A percentile compares a stretch with the other conserved stretches of the same genome.
These are phyloP conservation scores for Aplodontia rufa DNA, from an alignment of 2,113 vertebrate genomes.

Conservation along the genomic window DNA sequence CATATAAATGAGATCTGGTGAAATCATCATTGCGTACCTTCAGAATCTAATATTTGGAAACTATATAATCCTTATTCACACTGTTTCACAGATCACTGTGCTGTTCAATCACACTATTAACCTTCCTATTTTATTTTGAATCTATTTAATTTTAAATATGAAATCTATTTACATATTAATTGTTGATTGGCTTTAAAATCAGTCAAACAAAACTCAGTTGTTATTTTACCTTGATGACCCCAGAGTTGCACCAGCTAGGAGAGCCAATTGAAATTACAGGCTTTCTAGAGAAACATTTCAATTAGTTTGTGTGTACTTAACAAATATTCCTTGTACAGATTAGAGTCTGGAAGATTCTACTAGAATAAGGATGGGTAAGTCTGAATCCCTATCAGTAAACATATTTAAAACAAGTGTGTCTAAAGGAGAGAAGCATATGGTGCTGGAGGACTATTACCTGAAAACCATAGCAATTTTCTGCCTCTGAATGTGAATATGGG, in stretches of 20 bases:
- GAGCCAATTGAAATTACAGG: neutral
- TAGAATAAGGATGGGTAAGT: neutral
- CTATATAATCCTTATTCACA: neutral
- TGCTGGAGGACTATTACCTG: neutral
- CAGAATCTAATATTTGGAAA: constrained; percentile 14
- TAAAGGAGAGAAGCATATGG: neutral
- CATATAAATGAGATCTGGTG: constrained; percentile 34
- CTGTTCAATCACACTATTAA: neutral
- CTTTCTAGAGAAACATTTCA: constrained; percentile 29
- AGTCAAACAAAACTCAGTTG: neutral
- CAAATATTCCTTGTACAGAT: neutral
- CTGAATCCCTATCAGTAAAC: neutral
- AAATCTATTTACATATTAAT: neutral
- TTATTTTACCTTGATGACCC: neutral
- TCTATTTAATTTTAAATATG: neutral
- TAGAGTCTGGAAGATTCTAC: neutral
- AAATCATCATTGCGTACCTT: neutral
- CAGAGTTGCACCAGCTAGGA: neutral
- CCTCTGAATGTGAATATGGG: neutral
- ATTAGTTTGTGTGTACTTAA: neutral
- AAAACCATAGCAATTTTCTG: neutral
- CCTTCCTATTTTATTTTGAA: constrained; percentile 35
- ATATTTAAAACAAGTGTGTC: neutral
- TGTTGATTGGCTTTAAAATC: constrained; percentile 22
- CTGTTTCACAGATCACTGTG: neutral